A percentile compares a stretch with the other conserved stretches of the same genome.
phyloP scores from a whole-genome alignment of 2,797 vertebrate genomes.

The Cryptoprocta ferox region DNA sequence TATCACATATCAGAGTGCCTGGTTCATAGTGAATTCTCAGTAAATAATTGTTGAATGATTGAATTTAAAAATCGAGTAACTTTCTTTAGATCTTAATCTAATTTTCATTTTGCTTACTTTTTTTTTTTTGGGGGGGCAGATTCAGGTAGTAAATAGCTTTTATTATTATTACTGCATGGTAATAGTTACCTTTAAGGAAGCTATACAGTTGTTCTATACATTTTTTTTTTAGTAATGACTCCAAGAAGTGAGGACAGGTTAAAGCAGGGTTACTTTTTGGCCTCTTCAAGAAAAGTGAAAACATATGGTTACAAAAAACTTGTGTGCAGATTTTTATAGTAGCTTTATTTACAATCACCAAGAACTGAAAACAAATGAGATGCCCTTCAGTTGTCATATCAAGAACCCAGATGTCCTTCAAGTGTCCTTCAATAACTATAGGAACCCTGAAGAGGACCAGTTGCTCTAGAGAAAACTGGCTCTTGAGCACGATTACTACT shows the following conservation, averaged over 20 bases:
- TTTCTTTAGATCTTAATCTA: slow-evolving; percentile 9
- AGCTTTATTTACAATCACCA: background rate
- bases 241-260: slow-evolving; percentile 10
- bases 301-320: background rate
- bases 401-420: background rate
- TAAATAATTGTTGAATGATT: slow-evolving; percentile 45
- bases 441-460: background rate
- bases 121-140: background rate
- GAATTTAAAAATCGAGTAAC: slow-evolving; percentile 15
- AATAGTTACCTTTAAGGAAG: slow-evolving; percentile 29
- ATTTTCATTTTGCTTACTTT: background rate
- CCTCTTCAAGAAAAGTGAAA: slow-evolving; percentile 18
- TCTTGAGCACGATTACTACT: background rate
- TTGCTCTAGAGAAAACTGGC: slow-evolving; percentile 25
- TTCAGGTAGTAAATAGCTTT: background rate
- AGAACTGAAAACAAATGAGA: background rate
- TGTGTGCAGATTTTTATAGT: background rate
- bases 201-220: background rate
- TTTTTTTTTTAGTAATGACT: background rate
- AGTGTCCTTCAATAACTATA: background rate
- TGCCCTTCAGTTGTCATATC: background rate
- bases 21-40: background rate
- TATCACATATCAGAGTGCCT: background rate
- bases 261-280: background rate
- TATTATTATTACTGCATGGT: background rate